Conservation (phyloP, 2,888 invertebrate species). For the Philaethria dido region DNA sequence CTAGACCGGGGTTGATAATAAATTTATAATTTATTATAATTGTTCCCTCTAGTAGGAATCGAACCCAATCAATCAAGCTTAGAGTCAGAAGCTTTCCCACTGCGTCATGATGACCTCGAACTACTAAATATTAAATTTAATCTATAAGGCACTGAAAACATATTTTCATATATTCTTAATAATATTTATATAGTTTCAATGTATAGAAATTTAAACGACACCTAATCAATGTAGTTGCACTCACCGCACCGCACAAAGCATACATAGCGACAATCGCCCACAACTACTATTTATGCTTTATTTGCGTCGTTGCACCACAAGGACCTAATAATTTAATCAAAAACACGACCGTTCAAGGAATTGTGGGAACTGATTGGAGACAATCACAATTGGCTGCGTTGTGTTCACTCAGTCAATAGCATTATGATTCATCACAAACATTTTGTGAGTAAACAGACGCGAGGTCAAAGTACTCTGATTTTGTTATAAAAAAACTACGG, state of each 20-base stretch:
- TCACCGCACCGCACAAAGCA: conserved; percentile 28
- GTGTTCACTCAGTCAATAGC: conserved; percentile 37
- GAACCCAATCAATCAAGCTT: no score
- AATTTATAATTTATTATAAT: no score
- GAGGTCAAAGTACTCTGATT: conserved; percentile 31
- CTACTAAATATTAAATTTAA: no score
- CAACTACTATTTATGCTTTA: conserved; percentile 50
- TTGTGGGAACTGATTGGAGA: conserved; percentile 46
- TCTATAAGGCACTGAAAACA: no score
- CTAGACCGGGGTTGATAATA: no score
- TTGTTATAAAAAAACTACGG: conserved; percentile 2
- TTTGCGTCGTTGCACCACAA: conserved; percentile 45
- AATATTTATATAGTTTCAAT: not conserved
- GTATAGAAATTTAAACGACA: conserved; percentile 15
- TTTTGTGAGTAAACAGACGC: conserved; percentile 33
- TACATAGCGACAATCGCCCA: conserved; percentile 27
- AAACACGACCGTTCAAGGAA: conserved; percentile 48
- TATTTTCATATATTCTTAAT: no score
- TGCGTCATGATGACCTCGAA: no score
- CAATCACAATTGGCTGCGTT: conserved; percentile 42
- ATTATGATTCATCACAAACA: conserved; percentile 34
- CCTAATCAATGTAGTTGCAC: conserved; percentile 34
- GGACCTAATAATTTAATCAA: conserved; percentile 66
- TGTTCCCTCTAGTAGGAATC: no score
- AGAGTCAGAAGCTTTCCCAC: no score